Evolutionary conservation across 2,113 vertebrate genomes (phyloP).

Genomic region (Erythrocercus mccallii): DNA sequence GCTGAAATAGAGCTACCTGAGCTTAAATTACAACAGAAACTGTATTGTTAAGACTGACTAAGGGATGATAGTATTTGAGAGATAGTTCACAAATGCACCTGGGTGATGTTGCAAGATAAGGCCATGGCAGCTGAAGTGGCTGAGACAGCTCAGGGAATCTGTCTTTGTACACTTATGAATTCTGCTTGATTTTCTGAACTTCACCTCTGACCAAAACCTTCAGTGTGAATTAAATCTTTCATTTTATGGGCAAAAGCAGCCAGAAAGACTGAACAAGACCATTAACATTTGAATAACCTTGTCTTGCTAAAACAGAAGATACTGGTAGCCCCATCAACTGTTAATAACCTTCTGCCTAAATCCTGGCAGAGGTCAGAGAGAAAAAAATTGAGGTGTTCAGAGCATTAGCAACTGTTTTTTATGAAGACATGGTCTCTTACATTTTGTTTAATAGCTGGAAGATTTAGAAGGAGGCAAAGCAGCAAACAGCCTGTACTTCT

Average conservation of each 20-base stretch:
- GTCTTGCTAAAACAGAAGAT: background rate
- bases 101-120: background rate
- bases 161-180: background rate
- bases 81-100: background rate
- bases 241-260: background rate
- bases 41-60: background rate
- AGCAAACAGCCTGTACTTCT: background rate
- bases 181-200: conserved; percentile 30
- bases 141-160: background rate
- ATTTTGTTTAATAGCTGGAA: background rate
- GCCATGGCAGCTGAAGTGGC: background rate
- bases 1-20: background rate
- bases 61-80: background rate
- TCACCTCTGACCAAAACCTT: conserved; percentile 15
- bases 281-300: conserved; percentile 41
- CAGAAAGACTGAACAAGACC: background rate
- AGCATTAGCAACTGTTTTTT: background rate
- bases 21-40: background rate
- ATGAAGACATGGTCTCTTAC: background rate
- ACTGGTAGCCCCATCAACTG: background rate
- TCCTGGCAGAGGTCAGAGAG: background rate
- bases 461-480: background rate
- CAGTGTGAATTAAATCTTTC: background rate
- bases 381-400: background rate
- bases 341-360: background rate